Evolutionary conservation across 1,140 invertebrate genomes (phyloP).

Genomic region (Aleiodes sp.): DNA sequence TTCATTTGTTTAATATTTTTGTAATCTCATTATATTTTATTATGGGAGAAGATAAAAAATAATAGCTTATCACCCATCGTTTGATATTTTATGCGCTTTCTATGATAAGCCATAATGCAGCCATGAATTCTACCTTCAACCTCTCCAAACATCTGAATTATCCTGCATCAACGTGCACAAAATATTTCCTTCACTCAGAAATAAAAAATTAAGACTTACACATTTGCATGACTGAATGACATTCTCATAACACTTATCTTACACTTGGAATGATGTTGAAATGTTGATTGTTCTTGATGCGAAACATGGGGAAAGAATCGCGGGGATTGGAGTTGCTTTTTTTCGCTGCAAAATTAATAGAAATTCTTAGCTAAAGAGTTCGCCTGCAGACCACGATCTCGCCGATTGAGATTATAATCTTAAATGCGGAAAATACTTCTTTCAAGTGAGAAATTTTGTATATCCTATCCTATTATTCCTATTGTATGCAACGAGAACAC

Average conservation of each 20-base stretch:
- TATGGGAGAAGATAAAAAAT: not conserved
- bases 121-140: not conserved
- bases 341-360: too few species aligned
- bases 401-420: too few species aligned
- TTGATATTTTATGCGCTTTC: not conserved
- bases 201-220: not conserved
- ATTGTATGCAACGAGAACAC: too few species aligned
- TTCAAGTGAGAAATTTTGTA: too few species aligned
- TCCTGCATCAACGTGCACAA: not conserved
- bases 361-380: too few species aligned
- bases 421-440: too few species aligned
- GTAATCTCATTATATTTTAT: not conserved
- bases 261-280: slow-evolving; percentile 1
- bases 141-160: not conserved
- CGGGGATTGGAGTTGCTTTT: too few species aligned
- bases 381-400: too few species aligned
- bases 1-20: too few species aligned
- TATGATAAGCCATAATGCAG: not conserved
- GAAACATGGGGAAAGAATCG: too few species aligned
- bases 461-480: too few species aligned
- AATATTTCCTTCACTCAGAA: not conserved
- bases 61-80: not conserved
- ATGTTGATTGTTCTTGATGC: too few species aligned
- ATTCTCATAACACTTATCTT: not conserved
- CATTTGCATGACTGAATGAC: slow-evolving; percentile 12